These are phyloP conservation scores for Lipophrys pholis DNA, from an alignment of 2,113 vertebrate genomes.

Conservation along the genomic window DNA sequence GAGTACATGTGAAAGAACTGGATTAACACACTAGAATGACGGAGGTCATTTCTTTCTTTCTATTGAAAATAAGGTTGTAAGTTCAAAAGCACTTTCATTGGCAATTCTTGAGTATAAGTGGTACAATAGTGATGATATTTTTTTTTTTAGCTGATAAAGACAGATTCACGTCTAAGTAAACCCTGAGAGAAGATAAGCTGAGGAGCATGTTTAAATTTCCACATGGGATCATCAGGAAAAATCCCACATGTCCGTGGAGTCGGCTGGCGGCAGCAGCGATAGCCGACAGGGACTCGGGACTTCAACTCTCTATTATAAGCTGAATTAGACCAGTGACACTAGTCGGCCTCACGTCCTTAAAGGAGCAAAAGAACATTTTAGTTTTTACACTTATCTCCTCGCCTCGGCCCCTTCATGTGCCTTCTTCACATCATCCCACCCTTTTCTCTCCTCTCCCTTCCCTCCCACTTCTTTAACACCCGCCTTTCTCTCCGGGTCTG, in stretches of 20 bases:
- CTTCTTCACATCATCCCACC: constrained; percentile 41
- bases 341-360: constrained; percentile 37
- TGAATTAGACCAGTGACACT: constrained; percentile 35
- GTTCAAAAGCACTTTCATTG: background rate
- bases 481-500: constrained; percentile 27
- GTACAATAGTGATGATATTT: background rate
- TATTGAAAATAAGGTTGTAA: background rate
- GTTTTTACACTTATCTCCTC: constrained; percentile 49
- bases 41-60: background rate
- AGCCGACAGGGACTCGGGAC: too few species aligned
- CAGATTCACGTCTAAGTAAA: background rate
- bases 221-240: background rate
- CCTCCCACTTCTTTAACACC: constrained; percentile 51
- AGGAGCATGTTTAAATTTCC: background rate
- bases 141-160: constrained; percentile 1
- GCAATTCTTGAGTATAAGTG: background rate
- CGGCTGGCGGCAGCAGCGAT: too few species aligned
- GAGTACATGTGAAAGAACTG: too few species aligned
- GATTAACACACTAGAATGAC: background rate
- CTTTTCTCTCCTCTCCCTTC: constrained; percentile 50
- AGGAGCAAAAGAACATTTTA: constrained; percentile 37
- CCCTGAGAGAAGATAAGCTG: background rate
- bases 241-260: too few species aligned
- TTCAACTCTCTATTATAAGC: background rate
- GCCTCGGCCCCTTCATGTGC: constrained; percentile 36